A percentile compares a stretch with the other conserved stretches of the same genome.
Conservation (phyloP, 2,113 vertebrate genomes). For the Anolis carolinensis region DNA sequence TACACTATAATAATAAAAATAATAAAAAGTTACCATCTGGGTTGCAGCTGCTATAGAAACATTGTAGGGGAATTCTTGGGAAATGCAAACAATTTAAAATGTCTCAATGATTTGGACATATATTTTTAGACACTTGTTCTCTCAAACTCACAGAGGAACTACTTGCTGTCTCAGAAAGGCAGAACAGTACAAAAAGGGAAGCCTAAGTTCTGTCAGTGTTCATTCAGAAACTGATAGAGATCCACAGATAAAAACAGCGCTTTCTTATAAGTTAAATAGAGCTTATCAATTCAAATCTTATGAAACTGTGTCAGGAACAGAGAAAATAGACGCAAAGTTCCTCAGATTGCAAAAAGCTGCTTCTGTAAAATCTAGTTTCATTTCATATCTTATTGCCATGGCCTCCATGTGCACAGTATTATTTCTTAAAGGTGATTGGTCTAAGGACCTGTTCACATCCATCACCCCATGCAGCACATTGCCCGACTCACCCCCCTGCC, state of each 20-base stretch:
- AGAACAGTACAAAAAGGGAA: slow-evolving; percentile 6
- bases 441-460: no score
- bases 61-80: slow-evolving; percentile 31
- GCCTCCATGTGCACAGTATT: not conserved
- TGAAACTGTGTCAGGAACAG: not conserved
- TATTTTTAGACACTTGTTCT: slow-evolving; percentile 18
- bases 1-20: slow-evolving; percentile 4
- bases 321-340: not conserved
- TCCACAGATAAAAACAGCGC: not conserved
- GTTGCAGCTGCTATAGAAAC: slow-evolving; percentile 45
- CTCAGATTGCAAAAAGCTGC: no score
- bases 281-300: not conserved
- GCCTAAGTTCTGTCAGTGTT: not conserved
- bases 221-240: not conserved
- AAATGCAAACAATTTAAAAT: slow-evolving; percentile 12
- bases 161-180: not conserved
- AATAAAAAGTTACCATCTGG: slow-evolving; percentile 37
- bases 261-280: not conserved
- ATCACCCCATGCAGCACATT: no score
- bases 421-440: not conserved
- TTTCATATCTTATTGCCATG: not conserved
- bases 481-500: no score
- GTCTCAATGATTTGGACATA: slow-evolving; percentile 10
- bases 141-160: not conserved
- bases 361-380: not conserved